These are phyloP conservation scores for Porites australiensis DNA, from an alignment of 64 coral and sea anemone genomes.

Conservation along the genomic window DNA sequence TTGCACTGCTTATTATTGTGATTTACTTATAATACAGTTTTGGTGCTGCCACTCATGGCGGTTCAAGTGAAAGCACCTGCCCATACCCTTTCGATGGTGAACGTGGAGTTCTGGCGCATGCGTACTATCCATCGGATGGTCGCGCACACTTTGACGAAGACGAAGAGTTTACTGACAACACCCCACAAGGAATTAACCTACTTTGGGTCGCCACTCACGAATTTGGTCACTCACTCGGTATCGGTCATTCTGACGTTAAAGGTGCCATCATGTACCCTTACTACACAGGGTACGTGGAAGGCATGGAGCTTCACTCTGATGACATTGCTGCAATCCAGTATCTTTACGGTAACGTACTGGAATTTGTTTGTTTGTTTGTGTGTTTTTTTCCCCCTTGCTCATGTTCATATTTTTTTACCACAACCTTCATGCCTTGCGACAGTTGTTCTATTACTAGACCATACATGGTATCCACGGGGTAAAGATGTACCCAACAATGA, in stretches of 20 bases:
- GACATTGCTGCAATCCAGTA: constrained; percentile 71
- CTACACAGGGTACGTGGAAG: constrained; percentile 66
- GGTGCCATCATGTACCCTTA: constrained; percentile 76
- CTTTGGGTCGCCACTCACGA: constrained; percentile 81
- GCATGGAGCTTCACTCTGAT: constrained; percentile 61
- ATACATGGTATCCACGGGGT: too few species aligned
- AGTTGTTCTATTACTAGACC: too few species aligned
- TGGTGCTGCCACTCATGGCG: constrained; percentile 36
- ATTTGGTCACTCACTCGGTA: constrained; percentile 76
- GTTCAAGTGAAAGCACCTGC: constrained; percentile 30
- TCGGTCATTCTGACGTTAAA: constrained; percentile 67
- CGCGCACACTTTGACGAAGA: constrained; percentile 89
- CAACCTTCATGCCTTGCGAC: too few species aligned
- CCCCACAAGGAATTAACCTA: constrained; percentile 46
- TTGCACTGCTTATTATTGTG: neutral
- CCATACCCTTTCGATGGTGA: constrained; percentile 69
- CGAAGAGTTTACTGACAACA: constrained; percentile 35
- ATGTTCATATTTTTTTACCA: too few species aligned
- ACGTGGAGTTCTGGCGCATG: constrained; percentile 67
- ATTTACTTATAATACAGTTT: constrained; percentile 40
- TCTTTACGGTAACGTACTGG: constrained; percentile 53
- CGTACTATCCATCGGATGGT: constrained; percentile 80
- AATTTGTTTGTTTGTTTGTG: too few species aligned
- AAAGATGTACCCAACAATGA: too few species aligned
- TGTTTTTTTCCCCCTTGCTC: too few species aligned